These are phyloP conservation scores for Heterodera schachtii DNA, from an alignment of 1,140 invertebrate genomes.

Conservation along the genomic window DNA sequence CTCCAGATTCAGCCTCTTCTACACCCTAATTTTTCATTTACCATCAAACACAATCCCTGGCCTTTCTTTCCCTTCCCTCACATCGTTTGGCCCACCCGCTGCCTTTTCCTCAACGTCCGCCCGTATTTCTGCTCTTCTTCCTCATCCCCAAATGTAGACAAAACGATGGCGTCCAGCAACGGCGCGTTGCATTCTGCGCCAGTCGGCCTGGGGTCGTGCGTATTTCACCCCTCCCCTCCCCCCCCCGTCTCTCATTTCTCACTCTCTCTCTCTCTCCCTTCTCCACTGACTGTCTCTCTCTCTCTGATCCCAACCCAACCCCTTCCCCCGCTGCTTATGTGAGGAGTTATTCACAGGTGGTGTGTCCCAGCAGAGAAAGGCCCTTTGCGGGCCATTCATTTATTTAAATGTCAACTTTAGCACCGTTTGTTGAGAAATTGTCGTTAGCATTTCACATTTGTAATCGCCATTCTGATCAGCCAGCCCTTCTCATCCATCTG, in stretches of 20 bases:
- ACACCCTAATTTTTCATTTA: no score
- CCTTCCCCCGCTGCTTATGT: background rate
- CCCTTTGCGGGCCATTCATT: background rate
- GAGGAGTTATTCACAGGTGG: background rate
- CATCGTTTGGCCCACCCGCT: background rate
- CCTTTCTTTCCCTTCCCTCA: background rate
- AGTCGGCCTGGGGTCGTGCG: background rate
- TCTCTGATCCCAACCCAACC: background rate
- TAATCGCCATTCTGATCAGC: background rate
- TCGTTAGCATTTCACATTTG: background rate
- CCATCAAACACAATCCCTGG: background rate
- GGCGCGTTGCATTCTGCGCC: background rate
- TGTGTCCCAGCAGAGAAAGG: background rate
- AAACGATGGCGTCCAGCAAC: background rate
- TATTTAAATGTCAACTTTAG: background rate
- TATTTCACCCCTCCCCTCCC: background rate
- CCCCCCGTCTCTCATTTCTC: background rate
- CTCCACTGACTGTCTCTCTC: background rate
- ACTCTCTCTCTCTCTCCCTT: background rate
- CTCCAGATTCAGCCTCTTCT: background rate
- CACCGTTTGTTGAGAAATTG: background rate
- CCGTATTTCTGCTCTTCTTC: background rate
- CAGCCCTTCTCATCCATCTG: background rate
- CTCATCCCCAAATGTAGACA: background rate
- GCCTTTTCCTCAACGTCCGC: background rate